These are phyloP conservation scores for Limnothrissa miodon DNA, from an alignment of 2,113 vertebrate genomes.

Conservation along the genomic window DNA sequence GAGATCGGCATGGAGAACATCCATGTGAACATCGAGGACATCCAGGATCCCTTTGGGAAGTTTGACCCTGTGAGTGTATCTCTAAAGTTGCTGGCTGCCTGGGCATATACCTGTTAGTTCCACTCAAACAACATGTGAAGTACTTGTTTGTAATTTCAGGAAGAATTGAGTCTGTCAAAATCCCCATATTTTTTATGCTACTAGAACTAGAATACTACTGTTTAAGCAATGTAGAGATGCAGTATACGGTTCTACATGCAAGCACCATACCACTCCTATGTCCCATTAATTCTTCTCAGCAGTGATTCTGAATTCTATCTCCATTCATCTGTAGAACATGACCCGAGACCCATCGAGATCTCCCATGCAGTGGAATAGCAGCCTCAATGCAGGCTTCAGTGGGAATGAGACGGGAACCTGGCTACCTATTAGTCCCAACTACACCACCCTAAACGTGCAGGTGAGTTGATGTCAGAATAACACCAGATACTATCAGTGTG, in stretches of 20 bases:
- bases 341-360: slow-evolving; percentile 78
- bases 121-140: no score
- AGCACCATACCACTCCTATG: no score
- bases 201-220: no score
- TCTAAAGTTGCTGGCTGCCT: no score
- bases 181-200: no score
- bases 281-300: no score
- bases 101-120: no score
- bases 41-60: slow-evolving; percentile 72
- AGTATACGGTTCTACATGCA: no score
- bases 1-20: slow-evolving; percentile 93
- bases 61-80: slow-evolving; percentile 64
- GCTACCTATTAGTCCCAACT: slow-evolving; percentile 79
- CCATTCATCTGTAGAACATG: slow-evolving; percentile 58
- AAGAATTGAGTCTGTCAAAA: no score
- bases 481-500: no score
- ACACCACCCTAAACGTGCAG: slow-evolving; percentile 80
- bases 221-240: no score
- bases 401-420: slow-evolving; percentile 75
- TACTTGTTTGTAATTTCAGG: no score
- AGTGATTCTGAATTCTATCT: not conserved
- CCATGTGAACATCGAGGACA: slow-evolving; percentile 58
- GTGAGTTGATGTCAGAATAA: slow-evolving; percentile 59
- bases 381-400: slow-evolving; percentile 84
- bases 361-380: slow-evolving; percentile 91